Evolutionary conservation across 2,888 invertebrate species (phyloP), one percentile per base, ranked within the genome.

Genomic region (Abrostola triplasia): DNA sequence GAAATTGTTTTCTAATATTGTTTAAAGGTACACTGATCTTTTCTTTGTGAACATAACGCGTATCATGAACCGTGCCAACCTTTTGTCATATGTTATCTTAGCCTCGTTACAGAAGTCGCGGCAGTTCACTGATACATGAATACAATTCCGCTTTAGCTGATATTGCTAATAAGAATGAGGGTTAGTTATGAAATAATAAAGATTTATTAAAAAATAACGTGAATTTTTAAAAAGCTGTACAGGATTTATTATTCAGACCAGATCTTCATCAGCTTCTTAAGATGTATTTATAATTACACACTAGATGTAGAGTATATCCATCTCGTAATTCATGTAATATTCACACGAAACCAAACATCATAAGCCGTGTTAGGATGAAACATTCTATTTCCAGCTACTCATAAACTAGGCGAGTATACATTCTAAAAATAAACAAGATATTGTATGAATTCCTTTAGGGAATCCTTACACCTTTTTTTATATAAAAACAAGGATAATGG

Each of bases 371-470:
- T 60, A 54, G 67, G 59, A 63, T 58, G 56, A 59, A 67, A 60
- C 37, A 53, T 64, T 67, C 36, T 76, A 69, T 71, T 71, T 64
- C 50, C 41, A 58, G 64, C 52, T 35, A 42, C 37, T 10, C 50
- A 57, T 40, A 70, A 68, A 66, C 64, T 58, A 38, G 68, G 52
- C 48, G 35, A 52, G 59, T 63, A 53, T 63, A 60, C 56, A 68
- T 48, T 62, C 72, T 67, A 74, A 72, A 74, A 67, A 76, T 74
- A 76, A 49, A 24, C 49, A 59, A 49, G 59, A 64, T 50, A 63
- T 59, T 64, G 47, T 55, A 60, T 67, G 67, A 64, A 71, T 64
- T 44, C 67, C 37, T 48, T 36, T 41, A 57, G 35, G 60, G 65
- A 59, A 50, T 60, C 42, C 1, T 35, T 52, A 54, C 48, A 58